Evolutionary conservation across 2,113 vertebrate genomes (phyloP).

Genomic region (Apus apus): DNA sequence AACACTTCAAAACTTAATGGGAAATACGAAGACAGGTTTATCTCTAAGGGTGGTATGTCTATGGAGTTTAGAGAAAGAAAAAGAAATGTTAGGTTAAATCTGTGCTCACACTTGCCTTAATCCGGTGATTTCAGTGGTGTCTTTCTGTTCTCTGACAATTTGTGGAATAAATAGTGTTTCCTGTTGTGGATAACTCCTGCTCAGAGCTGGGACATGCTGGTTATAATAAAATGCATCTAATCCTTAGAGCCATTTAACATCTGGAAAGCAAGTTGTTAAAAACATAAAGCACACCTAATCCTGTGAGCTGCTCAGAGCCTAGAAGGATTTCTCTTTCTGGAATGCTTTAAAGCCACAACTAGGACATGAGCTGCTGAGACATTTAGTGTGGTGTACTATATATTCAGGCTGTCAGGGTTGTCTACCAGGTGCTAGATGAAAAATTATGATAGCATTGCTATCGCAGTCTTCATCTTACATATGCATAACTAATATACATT

Average conservation of each 20-base stretch:
- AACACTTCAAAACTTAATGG: neutral
- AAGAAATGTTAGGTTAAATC: conserved; percentile 12
- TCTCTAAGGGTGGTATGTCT: neutral
- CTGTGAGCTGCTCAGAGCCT: conserved; percentile 32
- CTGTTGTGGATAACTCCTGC: neutral
- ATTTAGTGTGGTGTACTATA: neutral
- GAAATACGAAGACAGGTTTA: neutral
- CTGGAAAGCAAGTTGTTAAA: conserved; percentile 67
- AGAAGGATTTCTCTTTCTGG: conserved; percentile 20
- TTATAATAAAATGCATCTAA: conserved; percentile 60
- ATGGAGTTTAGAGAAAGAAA: neutral
- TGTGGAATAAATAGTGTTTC: neutral
- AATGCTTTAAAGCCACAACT: neutral
- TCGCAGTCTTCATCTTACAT: neutral
- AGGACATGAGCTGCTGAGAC: neutral
- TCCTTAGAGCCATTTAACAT: conserved; percentile 58
- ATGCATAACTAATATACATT: neutral
- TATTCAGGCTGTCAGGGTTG: neutral
- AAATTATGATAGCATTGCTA: neutral
- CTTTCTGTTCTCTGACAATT: conserved; percentile 29
- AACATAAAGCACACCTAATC: conserved; percentile 61
- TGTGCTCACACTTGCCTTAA: conserved; percentile 27
- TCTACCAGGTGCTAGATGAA: neutral
- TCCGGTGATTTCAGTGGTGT: conserved; percentile 22
- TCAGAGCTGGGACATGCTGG: conserved; percentile 3